phyloP scores from a whole-genome alignment of 2,113 vertebrate species.

The Marcusenius ussheri region DNA sequence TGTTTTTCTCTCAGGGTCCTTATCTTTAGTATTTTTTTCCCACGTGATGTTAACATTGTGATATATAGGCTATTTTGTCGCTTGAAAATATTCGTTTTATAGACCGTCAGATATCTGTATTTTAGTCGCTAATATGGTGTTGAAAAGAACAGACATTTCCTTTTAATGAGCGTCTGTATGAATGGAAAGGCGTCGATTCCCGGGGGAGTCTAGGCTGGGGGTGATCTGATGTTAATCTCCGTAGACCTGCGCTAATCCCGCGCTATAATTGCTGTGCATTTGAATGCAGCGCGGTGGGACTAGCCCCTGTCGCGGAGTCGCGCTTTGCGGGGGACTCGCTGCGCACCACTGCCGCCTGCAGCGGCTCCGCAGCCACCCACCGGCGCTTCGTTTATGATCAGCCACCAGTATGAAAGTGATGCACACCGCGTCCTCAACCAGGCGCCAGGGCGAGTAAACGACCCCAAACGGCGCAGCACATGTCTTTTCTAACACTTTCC shows the following conservation, averaged over 20 bases:
- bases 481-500: background rate
- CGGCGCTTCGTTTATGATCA: background rate
- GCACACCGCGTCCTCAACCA: background rate
- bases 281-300: background rate
- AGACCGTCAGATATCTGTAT: background rate
- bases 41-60: background rate
- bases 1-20: background rate
- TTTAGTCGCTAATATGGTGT: background rate
- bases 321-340: background rate
- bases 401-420: background rate
- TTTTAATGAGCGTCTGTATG: background rate
- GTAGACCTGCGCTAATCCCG: background rate
- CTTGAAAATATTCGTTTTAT: background rate
- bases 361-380: background rate
- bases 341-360: background rate
- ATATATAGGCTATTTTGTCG: background rate
- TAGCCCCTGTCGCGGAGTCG: background rate
- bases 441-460: background rate
- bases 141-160: background rate
- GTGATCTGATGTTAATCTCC: background rate
- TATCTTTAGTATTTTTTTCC: background rate
- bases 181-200: background rate
- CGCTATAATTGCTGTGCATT: background rate
- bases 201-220: background rate
- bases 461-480: background rate